Percentiles rank a stretch among this genome's conserved stretches.
These are phyloP conservation scores for Ploceus nigricollis DNA, from an alignment of 2,113 vertebrate species.

Conservation along the genomic window DNA sequence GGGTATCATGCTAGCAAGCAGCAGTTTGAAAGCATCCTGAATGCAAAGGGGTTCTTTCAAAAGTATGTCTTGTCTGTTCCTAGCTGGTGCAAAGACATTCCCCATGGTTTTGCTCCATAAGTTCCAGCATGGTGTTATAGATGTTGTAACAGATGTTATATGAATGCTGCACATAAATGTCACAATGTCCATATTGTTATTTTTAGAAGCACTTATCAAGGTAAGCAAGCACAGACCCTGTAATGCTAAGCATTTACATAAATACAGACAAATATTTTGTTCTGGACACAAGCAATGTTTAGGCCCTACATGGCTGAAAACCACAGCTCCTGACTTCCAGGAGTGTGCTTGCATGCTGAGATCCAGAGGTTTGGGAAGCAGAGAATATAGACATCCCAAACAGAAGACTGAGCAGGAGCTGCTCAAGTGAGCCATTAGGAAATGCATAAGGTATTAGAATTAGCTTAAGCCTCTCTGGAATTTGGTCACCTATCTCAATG, in stretches of 20 bases:
- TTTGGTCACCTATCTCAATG: not conserved
- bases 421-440: not conserved
- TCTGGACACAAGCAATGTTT: not conserved
- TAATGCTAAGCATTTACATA: not conserved
- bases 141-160: not conserved
- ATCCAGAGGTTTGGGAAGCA: not conserved
- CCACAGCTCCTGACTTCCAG: not conserved
- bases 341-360: not conserved
- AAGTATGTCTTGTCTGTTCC: not conserved
- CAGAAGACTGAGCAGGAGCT: not conserved
- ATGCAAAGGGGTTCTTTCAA: not conserved
- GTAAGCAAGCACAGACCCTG: not conserved
- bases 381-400: not conserved
- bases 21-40: not conserved
- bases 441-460: not conserved
- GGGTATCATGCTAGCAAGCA: not conserved
- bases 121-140: not conserved
- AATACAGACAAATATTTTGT: not conserved
- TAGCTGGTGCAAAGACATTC: not conserved
- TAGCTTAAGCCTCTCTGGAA: not conserved
- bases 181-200: not conserved
- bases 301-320: not conserved
- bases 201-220: not conserved
- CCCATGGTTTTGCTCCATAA: not conserved
- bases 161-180: not conserved